A percentile compares a stretch with the other conserved stretches of the same genome.
phyloP scores from a whole-genome alignment of 2,797 vertebrate genomes.

The Rhyacichthys aspro region DNA sequence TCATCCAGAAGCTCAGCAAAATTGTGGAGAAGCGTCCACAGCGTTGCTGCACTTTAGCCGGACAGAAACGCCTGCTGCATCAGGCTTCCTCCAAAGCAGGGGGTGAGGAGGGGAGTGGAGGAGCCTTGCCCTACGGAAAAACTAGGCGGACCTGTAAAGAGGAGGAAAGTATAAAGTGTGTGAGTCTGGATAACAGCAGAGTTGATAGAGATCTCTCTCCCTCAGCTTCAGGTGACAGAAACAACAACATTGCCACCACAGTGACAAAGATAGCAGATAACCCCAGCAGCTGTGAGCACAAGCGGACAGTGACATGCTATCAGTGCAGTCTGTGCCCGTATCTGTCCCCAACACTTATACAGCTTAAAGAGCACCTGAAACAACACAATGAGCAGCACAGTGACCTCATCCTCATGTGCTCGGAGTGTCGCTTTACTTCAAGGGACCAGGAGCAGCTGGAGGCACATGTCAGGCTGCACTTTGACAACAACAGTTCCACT shows the following conservation, averaged over 20 bases:
- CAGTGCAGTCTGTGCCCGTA: conserved; percentile 94
- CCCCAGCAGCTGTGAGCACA: conserved; percentile 53
- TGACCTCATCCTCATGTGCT: conserved; percentile 83
- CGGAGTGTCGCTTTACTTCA: conserved; percentile 86
- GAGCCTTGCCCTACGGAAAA: conserved; percentile 76
- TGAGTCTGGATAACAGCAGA: background rate
- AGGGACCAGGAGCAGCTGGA: conserved; percentile 90
- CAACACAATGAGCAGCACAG: conserved; percentile 87
- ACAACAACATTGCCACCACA: conserved; percentile 15
- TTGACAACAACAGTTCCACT: conserved; percentile 50
- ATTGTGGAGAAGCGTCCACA: conserved; percentile 92
- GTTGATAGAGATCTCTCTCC: background rate
- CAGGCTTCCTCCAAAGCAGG: conserved; percentile 50
- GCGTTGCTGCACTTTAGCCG: conserved; percentile 82
- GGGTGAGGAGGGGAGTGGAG: conserved; percentile 66
- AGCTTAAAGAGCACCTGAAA: conserved; percentile 89
- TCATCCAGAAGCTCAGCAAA: conserved; percentile 96
- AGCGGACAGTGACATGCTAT: conserved; percentile 87
- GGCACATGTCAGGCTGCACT: conserved; percentile 86
- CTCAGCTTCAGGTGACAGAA: conserved; percentile 42
- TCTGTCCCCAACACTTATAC: conserved; percentile 84
- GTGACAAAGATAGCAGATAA: conserved; percentile 17
- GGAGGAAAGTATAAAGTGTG: conserved; percentile 8
- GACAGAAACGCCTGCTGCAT: conserved; percentile 84
- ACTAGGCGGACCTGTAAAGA: conserved; percentile 53